phyloP scores from a whole-genome alignment of 2,888 invertebrate species.

The Empis stercorea region DNA sequence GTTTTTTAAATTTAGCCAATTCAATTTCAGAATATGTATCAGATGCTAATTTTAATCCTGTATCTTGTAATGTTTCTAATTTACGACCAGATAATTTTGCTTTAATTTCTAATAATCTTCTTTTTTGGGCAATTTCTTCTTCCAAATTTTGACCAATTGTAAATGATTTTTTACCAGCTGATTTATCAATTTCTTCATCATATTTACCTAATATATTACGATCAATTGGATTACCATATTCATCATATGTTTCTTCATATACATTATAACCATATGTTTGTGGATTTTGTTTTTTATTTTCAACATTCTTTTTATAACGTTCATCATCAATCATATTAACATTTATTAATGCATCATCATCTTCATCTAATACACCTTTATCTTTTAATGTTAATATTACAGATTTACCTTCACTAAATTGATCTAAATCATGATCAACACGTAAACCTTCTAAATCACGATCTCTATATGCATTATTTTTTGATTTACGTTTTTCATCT shows the following conservation, averaged over 20 bases:
- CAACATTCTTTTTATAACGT: constrained; percentile 69
- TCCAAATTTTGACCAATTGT: constrained; percentile 56
- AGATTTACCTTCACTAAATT: constrained; percentile 63
- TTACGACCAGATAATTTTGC: constrained; percentile 50
- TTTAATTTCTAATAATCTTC: constrained; percentile 38
- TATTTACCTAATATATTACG: constrained; percentile 77
- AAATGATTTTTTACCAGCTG: constrained; percentile 54
- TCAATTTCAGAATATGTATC: constrained; percentile 84
- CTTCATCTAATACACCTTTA: constrained; percentile 74
- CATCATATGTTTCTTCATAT: constrained; percentile 60
- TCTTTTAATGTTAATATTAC: constrained; percentile 90
- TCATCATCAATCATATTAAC: constrained; percentile 81
- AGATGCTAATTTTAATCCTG: constrained; percentile 58
- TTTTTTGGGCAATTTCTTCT: constrained; percentile 41
- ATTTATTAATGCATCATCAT: constrained; percentile 81
- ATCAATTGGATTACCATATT: constrained; percentile 48
- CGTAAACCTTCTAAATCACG: constrained; percentile 66
- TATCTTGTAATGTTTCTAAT: constrained; percentile 58
- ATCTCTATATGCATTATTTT: constrained; percentile 49
- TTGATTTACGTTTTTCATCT: constrained; percentile 52
- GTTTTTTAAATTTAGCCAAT: constrained; percentile 77
- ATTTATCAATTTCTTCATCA: constrained; percentile 62
- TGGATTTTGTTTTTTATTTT: constrained; percentile 70
- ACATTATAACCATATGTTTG: constrained; percentile 76
- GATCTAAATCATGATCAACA: constrained; percentile 68